Percentiles rank a stretch among this genome's conserved stretches.
phyloP scores from a whole-genome alignment of 2,797 vertebrate genomes.

The Rhincodon typus region DNA sequence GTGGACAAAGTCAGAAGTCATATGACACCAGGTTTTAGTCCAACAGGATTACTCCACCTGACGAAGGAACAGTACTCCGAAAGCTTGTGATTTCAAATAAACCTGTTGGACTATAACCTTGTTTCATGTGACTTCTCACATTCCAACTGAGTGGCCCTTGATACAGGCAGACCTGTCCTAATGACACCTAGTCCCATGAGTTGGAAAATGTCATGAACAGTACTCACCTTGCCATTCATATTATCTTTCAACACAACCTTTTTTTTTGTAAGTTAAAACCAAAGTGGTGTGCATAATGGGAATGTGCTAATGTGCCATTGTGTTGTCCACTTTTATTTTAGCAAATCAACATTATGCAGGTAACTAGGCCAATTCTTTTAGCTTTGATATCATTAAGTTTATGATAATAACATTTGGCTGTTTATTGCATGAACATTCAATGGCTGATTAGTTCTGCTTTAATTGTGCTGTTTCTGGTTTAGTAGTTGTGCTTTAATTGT shows the following conservation, averaged over 20 bases:
- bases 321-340: background rate
- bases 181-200: background rate
- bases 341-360: background rate
- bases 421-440: background rate
- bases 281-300: background rate
- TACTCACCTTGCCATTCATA: background rate
- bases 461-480: background rate
- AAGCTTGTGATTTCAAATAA: too few species aligned
- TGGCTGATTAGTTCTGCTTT: background rate
- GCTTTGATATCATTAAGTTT: background rate
- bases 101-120: too few species aligned
- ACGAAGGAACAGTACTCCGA: too few species aligned
- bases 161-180: background rate
- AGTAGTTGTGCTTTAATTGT: background rate
- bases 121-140: too few species aligned
- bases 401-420: background rate
- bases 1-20: too few species aligned
- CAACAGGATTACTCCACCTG: too few species aligned
- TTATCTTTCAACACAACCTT: background rate
- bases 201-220: background rate
- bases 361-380: background rate
- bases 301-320: background rate
- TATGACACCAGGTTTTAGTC: too few species aligned
- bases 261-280: background rate
- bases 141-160: background rate